phyloP scores from a whole-genome alignment of 2,113 vertebrate species.

The Nesoenas mayeri region DNA sequence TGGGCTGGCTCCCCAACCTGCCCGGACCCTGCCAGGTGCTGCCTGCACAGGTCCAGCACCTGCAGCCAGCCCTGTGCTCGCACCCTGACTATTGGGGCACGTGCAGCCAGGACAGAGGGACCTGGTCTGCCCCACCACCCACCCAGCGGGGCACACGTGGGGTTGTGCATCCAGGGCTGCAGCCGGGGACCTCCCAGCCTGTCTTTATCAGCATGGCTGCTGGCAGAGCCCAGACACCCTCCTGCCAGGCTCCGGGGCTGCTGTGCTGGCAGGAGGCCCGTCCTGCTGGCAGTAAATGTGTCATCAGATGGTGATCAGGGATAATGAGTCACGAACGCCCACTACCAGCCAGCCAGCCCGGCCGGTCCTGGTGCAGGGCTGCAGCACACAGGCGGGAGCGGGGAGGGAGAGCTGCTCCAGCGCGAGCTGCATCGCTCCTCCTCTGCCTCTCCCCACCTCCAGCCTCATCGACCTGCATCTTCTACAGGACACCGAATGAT shows the following conservation, averaged over 20 bases:
- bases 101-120: neutral
- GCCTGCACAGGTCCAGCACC: neutral
- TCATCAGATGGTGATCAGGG: neutral
- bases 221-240: neutral
- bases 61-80: neutral
- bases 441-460: neutral
- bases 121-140: neutral
- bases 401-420: neutral
- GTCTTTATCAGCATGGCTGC: neutral
- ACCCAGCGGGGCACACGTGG: neutral
- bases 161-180: neutral
- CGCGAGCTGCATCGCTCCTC: neutral
- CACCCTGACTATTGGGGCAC: fast-evolving
- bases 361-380: neutral
- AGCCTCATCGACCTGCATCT: neutral
- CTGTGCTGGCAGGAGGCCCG: neutral
- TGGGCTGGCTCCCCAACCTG: neutral
- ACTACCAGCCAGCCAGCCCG: neutral
- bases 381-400: neutral
- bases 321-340: constrained; percentile 1
- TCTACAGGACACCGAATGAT: neutral
- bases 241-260: neutral
- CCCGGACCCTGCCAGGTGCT: neutral
- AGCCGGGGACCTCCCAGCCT: neutral
- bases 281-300: neutral